Conservation (phyloP, 2,888 invertebrate genomes). For the Aphidoletes aphidimyza region DNA sequence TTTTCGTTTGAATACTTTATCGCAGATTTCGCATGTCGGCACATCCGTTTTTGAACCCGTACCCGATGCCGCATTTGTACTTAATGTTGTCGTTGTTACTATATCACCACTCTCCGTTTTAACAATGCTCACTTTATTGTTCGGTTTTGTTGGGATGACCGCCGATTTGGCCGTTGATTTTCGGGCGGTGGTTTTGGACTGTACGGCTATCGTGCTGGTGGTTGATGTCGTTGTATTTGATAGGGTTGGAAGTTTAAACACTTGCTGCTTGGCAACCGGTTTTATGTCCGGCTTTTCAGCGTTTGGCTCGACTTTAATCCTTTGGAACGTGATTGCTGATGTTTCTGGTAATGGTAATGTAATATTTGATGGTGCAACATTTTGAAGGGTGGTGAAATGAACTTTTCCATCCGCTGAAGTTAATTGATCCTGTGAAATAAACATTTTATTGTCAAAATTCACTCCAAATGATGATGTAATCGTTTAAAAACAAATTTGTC, state of each 20-base stretch:
- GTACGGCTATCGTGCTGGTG: slow-evolving; percentile 61
- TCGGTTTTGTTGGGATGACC: slow-evolving; percentile 55
- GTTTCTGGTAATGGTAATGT: slow-evolving; percentile 59
- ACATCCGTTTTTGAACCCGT: slow-evolving; percentile 6
- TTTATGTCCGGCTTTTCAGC: neutral
- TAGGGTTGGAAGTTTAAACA: slow-evolving; percentile 58
- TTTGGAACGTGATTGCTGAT: slow-evolving; percentile 61
- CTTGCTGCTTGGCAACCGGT: neutral
- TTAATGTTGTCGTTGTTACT: neutral
- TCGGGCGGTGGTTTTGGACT: slow-evolving; percentile 59
- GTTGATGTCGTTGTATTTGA: slow-evolving; percentile 62
- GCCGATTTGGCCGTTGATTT: slow-evolving; percentile 55
- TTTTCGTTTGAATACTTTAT: slow-evolving; percentile 74
- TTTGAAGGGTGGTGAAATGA: slow-evolving; percentile 60
- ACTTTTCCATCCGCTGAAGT: slow-evolving; percentile 20
- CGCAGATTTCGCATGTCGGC: slow-evolving; percentile 70
- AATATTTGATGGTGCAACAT: slow-evolving; percentile 50
- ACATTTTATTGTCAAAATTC: neutral
- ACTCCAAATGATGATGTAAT: neutral
- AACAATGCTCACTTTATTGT: neutral
- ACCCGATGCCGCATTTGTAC: neutral
- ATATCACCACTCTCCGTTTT: neutral
- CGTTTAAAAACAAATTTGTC: neutral
- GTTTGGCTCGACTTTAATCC: slow-evolving; percentile 60
- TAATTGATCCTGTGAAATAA: neutral